Conservation (phyloP, 30 jellyfish, hydroid and myxozoan genomes). For the Hydractinia echinata region DNA sequence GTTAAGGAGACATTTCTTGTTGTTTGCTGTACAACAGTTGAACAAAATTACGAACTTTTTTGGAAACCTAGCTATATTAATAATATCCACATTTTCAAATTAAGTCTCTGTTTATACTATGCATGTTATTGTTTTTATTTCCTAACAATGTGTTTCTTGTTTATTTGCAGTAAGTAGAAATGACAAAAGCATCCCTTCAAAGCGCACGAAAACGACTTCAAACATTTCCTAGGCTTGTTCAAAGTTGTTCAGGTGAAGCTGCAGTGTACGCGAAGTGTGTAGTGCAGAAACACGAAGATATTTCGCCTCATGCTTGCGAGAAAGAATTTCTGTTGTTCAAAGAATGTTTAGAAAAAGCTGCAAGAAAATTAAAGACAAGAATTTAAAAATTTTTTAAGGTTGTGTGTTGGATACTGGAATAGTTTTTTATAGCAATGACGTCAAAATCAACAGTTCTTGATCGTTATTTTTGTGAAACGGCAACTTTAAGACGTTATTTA, state of each 20-base stretch:
- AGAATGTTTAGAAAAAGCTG: constrained; percentile 32
- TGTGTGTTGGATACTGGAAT: neutral
- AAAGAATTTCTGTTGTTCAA: constrained; percentile 25
- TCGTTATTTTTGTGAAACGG: constrained; percentile 16
- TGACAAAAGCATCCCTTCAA: constrained; percentile 35
- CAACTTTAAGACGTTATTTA: neutral
- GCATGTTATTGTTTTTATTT: constrained; percentile 2
- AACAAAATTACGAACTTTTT: too few species aligned
- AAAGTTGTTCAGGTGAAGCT: constrained; percentile 30
- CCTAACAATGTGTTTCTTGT: neutral
- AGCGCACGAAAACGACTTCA: constrained; percentile 41
- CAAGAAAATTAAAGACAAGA: constrained; percentile 26
- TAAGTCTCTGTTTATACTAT: too few species aligned
- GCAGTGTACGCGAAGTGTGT: constrained; percentile 29
- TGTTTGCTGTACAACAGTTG: too few species aligned
- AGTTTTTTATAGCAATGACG: neutral
- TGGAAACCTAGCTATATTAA: too few species aligned
- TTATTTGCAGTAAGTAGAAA: neutral
- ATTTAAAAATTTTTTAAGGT: neutral
- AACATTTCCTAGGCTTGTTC: constrained; percentile 29
- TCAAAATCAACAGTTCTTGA: neutral
- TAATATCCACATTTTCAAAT: too few species aligned
- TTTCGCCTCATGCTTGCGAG: constrained; percentile 31
- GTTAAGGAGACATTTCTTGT: too few species aligned
- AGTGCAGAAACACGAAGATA: constrained; percentile 37